phyloP scores from a whole-genome alignment of 37 sponge, comb jelly and placozoan genomes.

The Spongilla lacustris region DNA sequence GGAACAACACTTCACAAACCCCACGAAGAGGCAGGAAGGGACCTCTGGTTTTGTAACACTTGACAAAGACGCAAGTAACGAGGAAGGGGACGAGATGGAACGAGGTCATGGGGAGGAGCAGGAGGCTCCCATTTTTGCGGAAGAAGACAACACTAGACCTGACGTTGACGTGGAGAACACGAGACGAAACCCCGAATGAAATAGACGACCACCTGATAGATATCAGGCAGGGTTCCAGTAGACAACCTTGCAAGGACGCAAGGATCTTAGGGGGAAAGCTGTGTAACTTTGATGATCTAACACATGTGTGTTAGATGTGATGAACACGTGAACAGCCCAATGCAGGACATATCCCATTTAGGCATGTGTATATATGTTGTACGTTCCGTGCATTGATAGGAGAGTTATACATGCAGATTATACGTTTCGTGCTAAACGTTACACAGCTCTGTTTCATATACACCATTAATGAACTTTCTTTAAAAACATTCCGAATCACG shows the following conservation, averaged over 20 bases:
- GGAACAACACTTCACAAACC: not conserved
- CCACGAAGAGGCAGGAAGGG: not conserved
- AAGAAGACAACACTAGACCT: not conserved
- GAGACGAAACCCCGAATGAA: not conserved
- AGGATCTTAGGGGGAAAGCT: not conserved
- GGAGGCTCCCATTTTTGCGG: not conserved
- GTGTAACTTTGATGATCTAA: not conserved
- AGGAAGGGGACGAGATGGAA: not conserved
- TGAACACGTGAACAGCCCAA: not conserved
- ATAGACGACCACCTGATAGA: slow-evolving; percentile 1
- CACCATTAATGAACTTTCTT: no score
- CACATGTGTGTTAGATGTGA: not conserved
- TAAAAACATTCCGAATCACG: no score
- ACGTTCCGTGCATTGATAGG: not conserved
- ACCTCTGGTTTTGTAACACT: not conserved
- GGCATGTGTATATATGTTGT: not conserved
- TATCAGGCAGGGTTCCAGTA: not conserved
- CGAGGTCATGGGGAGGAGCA: not conserved
- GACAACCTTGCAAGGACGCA: not conserved
- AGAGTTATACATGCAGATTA: not conserved
- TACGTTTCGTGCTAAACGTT: not conserved
- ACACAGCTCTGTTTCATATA: no score
- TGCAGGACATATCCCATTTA: not conserved
- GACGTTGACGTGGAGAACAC: not conserved
- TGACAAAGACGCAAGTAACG: not conserved